These are phyloP conservation scores for Apistogramma diplotaenia DNA, from an alignment of 2,113 vertebrate species.

Conservation along the genomic window DNA sequence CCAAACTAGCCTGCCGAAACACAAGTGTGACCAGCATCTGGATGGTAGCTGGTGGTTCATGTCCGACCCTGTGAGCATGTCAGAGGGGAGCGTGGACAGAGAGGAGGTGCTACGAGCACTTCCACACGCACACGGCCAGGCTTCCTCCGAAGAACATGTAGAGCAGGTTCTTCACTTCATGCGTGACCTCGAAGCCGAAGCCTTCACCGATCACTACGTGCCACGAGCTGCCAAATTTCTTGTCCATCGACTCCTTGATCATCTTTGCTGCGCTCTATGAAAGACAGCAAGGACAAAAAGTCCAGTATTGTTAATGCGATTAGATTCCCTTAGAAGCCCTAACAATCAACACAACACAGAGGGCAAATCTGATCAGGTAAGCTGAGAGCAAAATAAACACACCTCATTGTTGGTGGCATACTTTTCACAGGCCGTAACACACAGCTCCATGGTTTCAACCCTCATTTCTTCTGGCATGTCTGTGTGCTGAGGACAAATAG, in stretches of 20 bases:
- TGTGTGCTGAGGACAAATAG: conserved; percentile 81
- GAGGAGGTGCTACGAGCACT: conserved; percentile 86
- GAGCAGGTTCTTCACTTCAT: conserved; percentile 95
- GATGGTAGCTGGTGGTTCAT: conserved; percentile 35
- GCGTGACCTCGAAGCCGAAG: conserved; percentile 95
- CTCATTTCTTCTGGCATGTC: conserved; percentile 98
- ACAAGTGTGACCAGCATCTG: conserved; percentile 24
- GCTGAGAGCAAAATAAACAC: not conserved
- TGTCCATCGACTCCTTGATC: conserved; percentile 99
- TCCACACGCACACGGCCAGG: conserved; percentile 95
- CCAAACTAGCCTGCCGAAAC: conserved; percentile 10
- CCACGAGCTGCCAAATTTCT: conserved; percentile 98
- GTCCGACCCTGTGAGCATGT: conserved; percentile 4
- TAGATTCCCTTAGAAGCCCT: not conserved
- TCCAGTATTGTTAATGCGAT: too few species aligned
- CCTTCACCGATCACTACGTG: conserved; percentile 96
- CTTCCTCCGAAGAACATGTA: conserved; percentile 98
- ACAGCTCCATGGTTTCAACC: conserved; percentile 95
- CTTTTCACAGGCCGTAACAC: conserved; percentile 83
- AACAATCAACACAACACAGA: not conserved
- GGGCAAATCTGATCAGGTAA: not conserved
- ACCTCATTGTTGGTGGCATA: conserved; percentile 79
- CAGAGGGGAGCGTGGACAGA: conserved; percentile 5
- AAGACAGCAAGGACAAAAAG: rapidly evolving
- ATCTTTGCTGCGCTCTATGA: conserved; percentile 93